phyloP scores from a whole-genome alignment of 2,113 vertebrate species.

The Siniperca knerii region DNA sequence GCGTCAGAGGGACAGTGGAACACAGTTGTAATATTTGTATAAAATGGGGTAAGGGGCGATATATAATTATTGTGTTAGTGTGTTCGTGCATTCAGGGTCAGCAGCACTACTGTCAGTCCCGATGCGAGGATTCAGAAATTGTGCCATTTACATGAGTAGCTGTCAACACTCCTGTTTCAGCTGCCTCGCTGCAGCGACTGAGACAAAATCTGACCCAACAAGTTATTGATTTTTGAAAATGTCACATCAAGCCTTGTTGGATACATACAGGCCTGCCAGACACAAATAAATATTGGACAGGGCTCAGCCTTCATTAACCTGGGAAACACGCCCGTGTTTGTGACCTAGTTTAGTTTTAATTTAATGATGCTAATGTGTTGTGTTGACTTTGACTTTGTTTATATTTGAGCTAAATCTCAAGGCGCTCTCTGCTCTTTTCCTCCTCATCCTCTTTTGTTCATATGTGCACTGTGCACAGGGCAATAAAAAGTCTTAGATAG shows the following conservation, averaged over 20 bases:
- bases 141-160: conserved; percentile 49
- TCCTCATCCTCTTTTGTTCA: not conserved
- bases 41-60: not conserved
- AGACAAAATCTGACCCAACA: conserved; percentile 47
- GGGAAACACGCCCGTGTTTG: conserved; percentile 44
- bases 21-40: not conserved
- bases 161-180: conserved; percentile 39
- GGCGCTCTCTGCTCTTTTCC: conserved; percentile 30
- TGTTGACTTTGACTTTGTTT: conserved; percentile 58
- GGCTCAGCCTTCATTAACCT: conserved; percentile 58
- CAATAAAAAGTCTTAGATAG: not conserved
- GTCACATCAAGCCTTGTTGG: conserved; percentile 67
- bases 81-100: not conserved
- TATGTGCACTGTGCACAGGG: not conserved
- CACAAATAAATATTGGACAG: conserved; percentile 65
- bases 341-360: conserved; percentile 53
- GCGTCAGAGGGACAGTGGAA: not conserved
- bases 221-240: conserved; percentile 77
- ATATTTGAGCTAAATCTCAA: conserved; percentile 44
- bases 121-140: conserved; percentile 26
- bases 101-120: not conserved
- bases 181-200: conserved; percentile 28
- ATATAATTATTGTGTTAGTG: not conserved
- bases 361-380: conserved; percentile 41
- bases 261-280: conserved; percentile 47